Evolutionary conservation across 1,140 invertebrate genomes (phyloP), one percentile per base, ranked within the genome.

Genomic region (Xylocopa sonorina): DNA sequence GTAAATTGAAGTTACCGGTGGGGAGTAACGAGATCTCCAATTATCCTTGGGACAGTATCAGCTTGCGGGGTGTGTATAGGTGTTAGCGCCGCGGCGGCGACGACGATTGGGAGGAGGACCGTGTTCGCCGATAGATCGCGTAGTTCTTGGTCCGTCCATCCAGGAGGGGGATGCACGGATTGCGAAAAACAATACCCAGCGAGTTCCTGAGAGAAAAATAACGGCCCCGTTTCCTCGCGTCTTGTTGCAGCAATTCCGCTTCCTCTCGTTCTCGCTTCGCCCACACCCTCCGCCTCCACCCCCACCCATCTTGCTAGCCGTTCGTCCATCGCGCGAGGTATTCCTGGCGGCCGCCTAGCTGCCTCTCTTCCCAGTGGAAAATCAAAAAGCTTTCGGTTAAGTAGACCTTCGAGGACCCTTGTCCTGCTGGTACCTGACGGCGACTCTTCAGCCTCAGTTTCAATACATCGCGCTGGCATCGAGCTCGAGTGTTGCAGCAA

Each of bases 11-110:
- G 82, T 88, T 80, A 81, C 75, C 75, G 69, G 48, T 79, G 63
- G 75, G 83, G 76, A 87, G 80, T 89, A 89, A 89, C 88, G 85
- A 86, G 85, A 89, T 89, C 83, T 88, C 82, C 88, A 88, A 89
- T 89, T 89, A 89, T 89, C 84, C 81, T 84, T 76, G 46, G 67
- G 67, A 87, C 75, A 83, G 77, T 80, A 68, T 86, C 77, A 72
- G 29, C 46, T 83, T 76, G 72, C 62, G 46, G 53, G 55, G 48
- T 43, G 48, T 83, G 60, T 76, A 58, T 67, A 66, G 77, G 77
- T 72, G 68, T 46, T 48, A 38, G 41, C 58, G 68, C 10, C 46
- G 38, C 38, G 24, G 32, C 46, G 18, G 46, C 24, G 57, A 27
- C 38, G 24, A 41, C 46, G 18, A 63, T n/a, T 71, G 34, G 48